Percentiles rank a stretch among this genome's conserved stretches.
These are phyloP conservation scores for Campoletis sonorensis DNA, from an alignment of 1,140 invertebrate species.

Conservation along the genomic window DNA sequence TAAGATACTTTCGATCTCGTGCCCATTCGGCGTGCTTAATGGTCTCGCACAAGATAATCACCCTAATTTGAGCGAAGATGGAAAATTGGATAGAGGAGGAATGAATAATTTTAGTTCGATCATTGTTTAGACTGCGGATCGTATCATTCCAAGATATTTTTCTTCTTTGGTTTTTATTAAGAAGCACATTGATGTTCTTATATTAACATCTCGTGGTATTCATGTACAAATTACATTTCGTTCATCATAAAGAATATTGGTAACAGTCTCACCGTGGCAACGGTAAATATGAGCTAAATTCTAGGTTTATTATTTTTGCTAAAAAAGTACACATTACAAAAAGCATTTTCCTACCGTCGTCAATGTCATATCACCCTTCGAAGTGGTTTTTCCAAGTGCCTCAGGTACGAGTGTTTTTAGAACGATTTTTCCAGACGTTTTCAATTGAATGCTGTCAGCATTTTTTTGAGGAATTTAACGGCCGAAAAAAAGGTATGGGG, in stretches of 20 bases:
- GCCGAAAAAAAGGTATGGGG: not conserved
- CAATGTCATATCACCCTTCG: not conserved
- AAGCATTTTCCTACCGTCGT: slow-evolving; percentile 10
- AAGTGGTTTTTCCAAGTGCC: slow-evolving; percentile 1
- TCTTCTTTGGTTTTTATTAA: slow-evolving; percentile 55
- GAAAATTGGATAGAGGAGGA: slow-evolving; percentile 49
- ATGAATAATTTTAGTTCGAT: not conserved
- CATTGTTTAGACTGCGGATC: not conserved
- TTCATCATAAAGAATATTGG: slow-evolving; percentile 26
- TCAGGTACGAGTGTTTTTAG: not conserved
- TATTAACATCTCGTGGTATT: slow-evolving; percentile 22
- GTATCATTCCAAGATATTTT: slow-evolving; percentile 7
- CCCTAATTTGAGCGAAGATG: slow-evolving; percentile 14
- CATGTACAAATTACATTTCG: slow-evolving; percentile 33
- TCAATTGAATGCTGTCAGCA: not conserved
- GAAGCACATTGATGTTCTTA: slow-evolving; percentile 21
- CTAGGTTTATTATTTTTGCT: not conserved
- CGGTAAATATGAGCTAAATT: slow-evolving; percentile 12
- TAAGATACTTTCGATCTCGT: not conserved
- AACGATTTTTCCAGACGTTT: not conserved
- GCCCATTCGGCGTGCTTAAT: not conserved
- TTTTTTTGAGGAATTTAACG: not conserved
- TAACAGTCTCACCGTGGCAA: slow-evolving; percentile 40
- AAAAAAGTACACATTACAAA: slow-evolving; percentile 17
- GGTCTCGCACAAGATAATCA: not conserved